These are phyloP conservation scores for Gracilinanus agilis DNA, from an alignment of 2,113 vertebrate genomes.

Conservation along the genomic window DNA sequence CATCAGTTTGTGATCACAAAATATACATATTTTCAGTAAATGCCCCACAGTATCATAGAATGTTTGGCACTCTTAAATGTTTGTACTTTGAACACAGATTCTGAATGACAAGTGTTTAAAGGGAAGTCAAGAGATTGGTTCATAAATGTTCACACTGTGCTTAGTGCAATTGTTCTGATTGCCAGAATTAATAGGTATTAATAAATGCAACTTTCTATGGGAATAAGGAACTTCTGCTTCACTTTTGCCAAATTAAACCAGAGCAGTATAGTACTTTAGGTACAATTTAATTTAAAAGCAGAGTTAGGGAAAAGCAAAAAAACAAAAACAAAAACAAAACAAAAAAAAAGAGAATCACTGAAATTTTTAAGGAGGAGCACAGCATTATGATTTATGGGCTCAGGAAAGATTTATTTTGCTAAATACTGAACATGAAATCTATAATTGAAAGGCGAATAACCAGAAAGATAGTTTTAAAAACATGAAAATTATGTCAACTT, in stretches of 20 bases:
- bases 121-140: not conserved
- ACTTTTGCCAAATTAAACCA: conserved; percentile 38
- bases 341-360: too few species aligned
- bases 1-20: conserved; percentile 8
- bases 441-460: not conserved
- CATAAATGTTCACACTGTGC: conserved; percentile 18
- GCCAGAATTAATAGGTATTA: conserved; percentile 46
- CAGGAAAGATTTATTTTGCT: not conserved
- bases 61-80: not conserved
- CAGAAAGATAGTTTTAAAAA: not conserved
- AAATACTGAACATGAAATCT: not conserved
- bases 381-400: not conserved
- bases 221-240: not conserved
- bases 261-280: not conserved
- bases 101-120: conserved; percentile 45
- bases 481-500: not conserved
- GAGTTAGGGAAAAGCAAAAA: not conserved
- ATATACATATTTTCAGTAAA: conserved; percentile 53
- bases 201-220: not conserved
- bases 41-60: rapidly evolving
- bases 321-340: too few species aligned
- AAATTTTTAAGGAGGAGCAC: too few species aligned
- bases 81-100: not conserved
- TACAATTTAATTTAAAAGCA: not conserved
- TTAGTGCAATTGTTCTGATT: not conserved